phyloP scores from a whole-genome alignment of 2,797 vertebrate species.

The Pitangus sulphuratus region DNA sequence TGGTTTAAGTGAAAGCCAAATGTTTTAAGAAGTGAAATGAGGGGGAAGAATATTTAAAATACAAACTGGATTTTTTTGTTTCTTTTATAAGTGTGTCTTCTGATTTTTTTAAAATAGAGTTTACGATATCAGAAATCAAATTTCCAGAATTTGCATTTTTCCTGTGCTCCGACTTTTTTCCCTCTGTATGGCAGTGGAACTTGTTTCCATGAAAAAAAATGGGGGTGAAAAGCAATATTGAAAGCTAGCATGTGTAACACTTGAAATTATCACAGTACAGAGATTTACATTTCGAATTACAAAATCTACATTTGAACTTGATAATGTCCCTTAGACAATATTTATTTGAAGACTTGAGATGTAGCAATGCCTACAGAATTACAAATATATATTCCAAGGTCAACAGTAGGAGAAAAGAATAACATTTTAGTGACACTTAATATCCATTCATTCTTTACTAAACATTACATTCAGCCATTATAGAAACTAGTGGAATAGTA shows the following conservation, averaged over 20 bases:
- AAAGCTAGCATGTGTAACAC: background rate
- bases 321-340: background rate
- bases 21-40: background rate
- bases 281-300: background rate
- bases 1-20: background rate
- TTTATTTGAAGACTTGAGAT: background rate
- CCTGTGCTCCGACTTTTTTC: background rate
- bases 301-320: background rate
- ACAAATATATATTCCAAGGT: background rate
- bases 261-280: background rate
- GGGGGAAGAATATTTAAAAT: background rate
- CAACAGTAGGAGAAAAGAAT: background rate
- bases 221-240: background rate
- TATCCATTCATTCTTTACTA: background rate
- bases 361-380: background rate
- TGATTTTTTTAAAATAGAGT: background rate
- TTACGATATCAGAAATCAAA: background rate
- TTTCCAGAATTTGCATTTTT: background rate
- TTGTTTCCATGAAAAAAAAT: background rate
- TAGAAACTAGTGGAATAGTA: background rate
- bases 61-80: background rate
- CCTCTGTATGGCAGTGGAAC: background rate
- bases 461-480: background rate
- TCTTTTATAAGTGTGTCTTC: background rate
- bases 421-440: background rate